Base-by-base conservation (phyloP, 2,888 invertebrate species). In the Ommatoiulus sabulosus region DNA sequence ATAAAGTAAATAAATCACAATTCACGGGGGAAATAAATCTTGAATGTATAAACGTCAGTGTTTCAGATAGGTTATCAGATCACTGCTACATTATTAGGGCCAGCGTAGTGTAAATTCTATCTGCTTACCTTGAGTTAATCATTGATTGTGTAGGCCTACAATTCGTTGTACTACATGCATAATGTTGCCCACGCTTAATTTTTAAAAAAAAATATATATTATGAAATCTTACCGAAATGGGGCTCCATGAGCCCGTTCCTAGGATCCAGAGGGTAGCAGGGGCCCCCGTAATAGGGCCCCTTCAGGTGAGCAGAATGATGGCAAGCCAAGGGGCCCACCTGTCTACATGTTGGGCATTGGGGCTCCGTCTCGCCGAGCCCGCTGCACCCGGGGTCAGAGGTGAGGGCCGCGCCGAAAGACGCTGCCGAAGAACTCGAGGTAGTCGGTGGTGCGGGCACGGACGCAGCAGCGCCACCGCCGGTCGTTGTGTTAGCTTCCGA, bases 171-270 rank as follows among this genome's bases (percentile, higher is more conserved):
- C 85, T 20, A 24, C 85, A 24, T 85, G 17, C 85, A 15, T 35
- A 35, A 35, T 35, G 35, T 35, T 35, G 35, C 35, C 17, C 17
- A 63, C 63, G n/a, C 63, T 1, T 63, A n/a, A 63, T 63, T 63
- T 63, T 63, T 1, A 63, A 63, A 63, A 63, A 1, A 17, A 63
- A 63, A 63, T 17, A 63, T 1, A 63, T 12, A 63, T n/a, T n/a
- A n/a, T 1, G 1, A 17, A 17, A 63, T 20, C 88, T 88, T 84
- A 89, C 89, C 89, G 63, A 89, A 89, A 84, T 89, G 89, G 24
- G 89, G 89, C 86, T 89, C 89, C 89, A 89, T 89, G 84, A 88
- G 88, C 24, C 88, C 88, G 89, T 88, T 89, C 52, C 88, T 85
- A 44, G 89, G 88, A 87, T 89, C 89, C 84, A 89, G 87, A 15